These are phyloP conservation scores for Drosophila funebris DNA, from an alignment of 1,140 invertebrate genomes.

Conservation along the genomic window DNA sequence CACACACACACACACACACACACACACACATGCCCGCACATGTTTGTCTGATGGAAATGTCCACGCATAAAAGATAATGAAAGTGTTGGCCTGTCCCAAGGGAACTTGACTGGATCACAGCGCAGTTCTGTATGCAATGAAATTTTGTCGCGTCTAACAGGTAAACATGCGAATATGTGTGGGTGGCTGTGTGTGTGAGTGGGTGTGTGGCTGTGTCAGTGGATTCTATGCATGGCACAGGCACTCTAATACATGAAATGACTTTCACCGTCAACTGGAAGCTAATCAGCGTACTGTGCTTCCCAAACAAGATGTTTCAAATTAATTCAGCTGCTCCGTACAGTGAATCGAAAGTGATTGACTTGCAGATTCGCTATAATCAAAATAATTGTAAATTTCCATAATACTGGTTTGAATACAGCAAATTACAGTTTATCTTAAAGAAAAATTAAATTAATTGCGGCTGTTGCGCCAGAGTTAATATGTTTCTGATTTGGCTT, in stretches of 20 bases:
- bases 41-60: constrained; percentile 46
- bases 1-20: not conserved
- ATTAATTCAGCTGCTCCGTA: constrained; percentile 23
- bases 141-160: constrained; percentile 31
- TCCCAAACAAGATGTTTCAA: constrained; percentile 17
- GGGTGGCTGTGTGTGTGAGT: not conserved
- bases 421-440: not conserved
- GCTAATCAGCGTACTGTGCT: constrained; percentile 16
- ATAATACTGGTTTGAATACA: too few relatives aligned
- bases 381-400: not conserved
- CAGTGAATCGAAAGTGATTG: not conserved
- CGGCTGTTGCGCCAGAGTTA: not conserved
- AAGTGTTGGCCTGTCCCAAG: constrained; percentile 39
- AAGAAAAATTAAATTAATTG: not conserved
- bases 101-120: not conserved
- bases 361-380: not conserved
- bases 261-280: constrained; percentile 1
- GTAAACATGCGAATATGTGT: not conserved
- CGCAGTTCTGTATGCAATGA: constrained; percentile 27
- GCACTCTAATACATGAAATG: constrained; percentile 18
- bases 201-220: not conserved
- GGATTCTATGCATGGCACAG: not conserved
- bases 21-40: not conserved
- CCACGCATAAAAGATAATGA: constrained; percentile 69
- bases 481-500: not conserved